Evolutionary conservation across 92 coral and sea anemone genomes (phyloP).

Genomic region (Micromussa lordhowensis): DNA sequence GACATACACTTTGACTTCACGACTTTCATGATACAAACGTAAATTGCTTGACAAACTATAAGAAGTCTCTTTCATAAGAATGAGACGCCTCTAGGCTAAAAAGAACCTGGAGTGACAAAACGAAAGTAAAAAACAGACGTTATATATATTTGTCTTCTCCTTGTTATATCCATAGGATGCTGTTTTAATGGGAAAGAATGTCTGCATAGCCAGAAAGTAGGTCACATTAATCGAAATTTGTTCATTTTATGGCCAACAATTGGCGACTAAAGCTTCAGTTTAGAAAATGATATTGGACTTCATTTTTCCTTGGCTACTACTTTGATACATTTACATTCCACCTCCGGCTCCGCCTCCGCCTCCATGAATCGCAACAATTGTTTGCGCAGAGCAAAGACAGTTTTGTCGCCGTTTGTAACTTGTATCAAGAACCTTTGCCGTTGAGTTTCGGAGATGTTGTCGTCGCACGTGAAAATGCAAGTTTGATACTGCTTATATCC

Average conservation of each 20-base stretch:
- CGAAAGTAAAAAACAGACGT: background rate
- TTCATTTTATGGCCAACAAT: background rate
- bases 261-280: background rate
- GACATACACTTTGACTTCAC: background rate
- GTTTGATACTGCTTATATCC: background rate
- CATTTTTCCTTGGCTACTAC: too few species aligned
- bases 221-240: constrained; percentile 12
- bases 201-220: constrained; percentile 95
- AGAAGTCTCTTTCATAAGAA: background rate
- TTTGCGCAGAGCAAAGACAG: too few species aligned
- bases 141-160: background rate
- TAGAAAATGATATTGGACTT: too few species aligned
- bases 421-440: background rate
- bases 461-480: too few species aligned
- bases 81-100: background rate
- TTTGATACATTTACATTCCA: too few species aligned
- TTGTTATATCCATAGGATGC: constrained; percentile 79
- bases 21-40: background rate
- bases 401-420: too few species aligned
- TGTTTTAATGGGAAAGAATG: constrained; percentile 84
- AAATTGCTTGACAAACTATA: background rate
- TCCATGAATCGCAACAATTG: too few species aligned
- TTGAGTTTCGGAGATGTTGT: too few species aligned
- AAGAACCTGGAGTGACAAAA: background rate
- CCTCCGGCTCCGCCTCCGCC: too few species aligned